Base-by-base conservation (phyloP, 2,888 invertebrate genomes). In the Xestoiulus laeticollis region DNA sequence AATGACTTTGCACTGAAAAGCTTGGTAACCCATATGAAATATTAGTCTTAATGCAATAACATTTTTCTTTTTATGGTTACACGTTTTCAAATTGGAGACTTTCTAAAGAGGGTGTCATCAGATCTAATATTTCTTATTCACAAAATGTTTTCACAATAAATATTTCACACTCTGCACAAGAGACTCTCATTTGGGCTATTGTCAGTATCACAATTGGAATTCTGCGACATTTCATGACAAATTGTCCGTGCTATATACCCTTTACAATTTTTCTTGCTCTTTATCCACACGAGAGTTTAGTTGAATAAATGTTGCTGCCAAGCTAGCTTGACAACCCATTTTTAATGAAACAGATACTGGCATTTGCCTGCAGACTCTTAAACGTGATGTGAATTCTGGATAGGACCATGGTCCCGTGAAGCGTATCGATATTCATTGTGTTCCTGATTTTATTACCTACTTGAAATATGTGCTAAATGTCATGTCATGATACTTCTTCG, bases 381-480 rank as follows among this genome's bases (percentile, higher is more conserved):
- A 78, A 78, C 78, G 78, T 78, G 78, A 30, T 78, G 30, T 16
- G 78, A 78, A 78, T 78, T 30, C 30, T 59, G 6, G 59, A 59
- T 59, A 59, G 4, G 26, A 26, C 26, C 22, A 14, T 78, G 30
- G 78, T 78, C 78, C 78, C 30, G 10, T 16, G 78, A 78, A 78
- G 78, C 78, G 30, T 30, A 78, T 78, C 78, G 14, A 78, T 78
- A 78, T 78, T 78, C 78, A 78, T 78, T 78, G 78, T 78, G 78
- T 16, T 78, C 30, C 1, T 78, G 78, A 78, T 78, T 78, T 78
- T 30, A 30, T 78, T 78, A 30, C 78, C 14, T 26, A 30, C 30
- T 6, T 78, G 78, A 78, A 78, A 78, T 78, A 68, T 1, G 30
- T 78, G 78, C 78, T 78, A 78, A 78, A 16, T 78, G 78, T 16